Conservation (phyloP, 2,888 invertebrate species). For the Euplagia quadripunctaria region DNA sequence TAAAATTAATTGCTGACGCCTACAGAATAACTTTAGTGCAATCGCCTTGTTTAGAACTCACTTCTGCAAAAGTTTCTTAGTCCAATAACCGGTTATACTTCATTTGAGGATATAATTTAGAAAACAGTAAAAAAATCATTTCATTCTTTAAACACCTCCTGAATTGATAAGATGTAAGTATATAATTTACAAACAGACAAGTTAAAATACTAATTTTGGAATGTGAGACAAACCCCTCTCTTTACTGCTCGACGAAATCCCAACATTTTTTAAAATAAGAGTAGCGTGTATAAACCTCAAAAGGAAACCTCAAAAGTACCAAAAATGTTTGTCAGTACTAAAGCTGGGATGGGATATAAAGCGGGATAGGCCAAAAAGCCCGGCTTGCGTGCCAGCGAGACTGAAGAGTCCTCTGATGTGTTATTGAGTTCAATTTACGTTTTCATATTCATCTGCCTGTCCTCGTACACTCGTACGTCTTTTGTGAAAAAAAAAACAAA, state of each 20-base stretch:
- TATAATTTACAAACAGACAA: not conserved
- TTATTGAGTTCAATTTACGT: slow-evolving; percentile 78
- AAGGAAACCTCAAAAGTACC: slow-evolving; percentile 42
- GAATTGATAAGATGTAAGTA: too few relatives aligned
- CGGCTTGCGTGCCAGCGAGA: slow-evolving; percentile 54
- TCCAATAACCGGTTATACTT: slow-evolving; percentile 38
- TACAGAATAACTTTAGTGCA: slow-evolving; percentile 45
- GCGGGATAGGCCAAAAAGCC: slow-evolving; percentile 64
- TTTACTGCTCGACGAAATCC: slow-evolving; percentile 21
- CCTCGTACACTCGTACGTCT: slow-evolving; percentile 31
- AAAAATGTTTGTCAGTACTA: slow-evolving; percentile 60
- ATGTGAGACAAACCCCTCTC: slow-evolving; percentile 15
- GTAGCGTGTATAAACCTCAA: slow-evolving; percentile 36
- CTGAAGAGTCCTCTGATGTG: slow-evolving; percentile 77
- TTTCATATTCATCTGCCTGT: slow-evolving; percentile 64
- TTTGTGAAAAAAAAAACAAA: slow-evolving; percentile 30
- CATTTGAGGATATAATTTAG: not conserved
- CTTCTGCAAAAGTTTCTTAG: slow-evolving; percentile 40
- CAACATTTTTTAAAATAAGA: slow-evolving; percentile 33
- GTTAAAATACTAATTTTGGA: slow-evolving; percentile 6
- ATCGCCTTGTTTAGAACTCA: slow-evolving; percentile 40
- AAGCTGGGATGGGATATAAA: slow-evolving; percentile 73
- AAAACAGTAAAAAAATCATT: not conserved
- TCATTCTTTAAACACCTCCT: not conserved
- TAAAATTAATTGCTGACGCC: slow-evolving; percentile 52